Conservation (phyloP, 2,113 vertebrate species). For the Aldabrachelys gigantea region DNA sequence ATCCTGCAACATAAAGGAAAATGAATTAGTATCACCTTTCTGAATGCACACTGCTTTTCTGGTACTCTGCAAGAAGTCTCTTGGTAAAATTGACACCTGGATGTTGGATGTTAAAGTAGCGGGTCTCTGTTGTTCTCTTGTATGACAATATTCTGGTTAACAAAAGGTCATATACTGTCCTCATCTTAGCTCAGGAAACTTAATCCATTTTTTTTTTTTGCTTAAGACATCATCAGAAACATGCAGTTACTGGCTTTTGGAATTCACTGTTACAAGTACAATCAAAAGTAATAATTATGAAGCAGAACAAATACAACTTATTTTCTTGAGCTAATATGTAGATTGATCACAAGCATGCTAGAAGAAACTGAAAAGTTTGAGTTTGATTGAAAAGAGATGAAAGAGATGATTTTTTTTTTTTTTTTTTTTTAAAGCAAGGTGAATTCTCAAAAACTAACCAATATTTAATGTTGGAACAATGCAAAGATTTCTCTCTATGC, state of each 20-base stretch:
- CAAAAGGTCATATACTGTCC: not conserved
- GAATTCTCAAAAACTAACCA: not conserved
- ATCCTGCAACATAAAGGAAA: not conserved
- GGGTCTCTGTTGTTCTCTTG: not conserved
- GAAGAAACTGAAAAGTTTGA: not conserved
- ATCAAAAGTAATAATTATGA: not conserved
- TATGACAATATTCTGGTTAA: not conserved
- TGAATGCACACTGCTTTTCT: slow-evolving; percentile 23
- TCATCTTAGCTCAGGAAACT: not conserved
- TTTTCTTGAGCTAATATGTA: not conserved
- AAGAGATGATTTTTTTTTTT: not conserved
- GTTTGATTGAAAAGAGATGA: not conserved
- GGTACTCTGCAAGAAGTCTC: not conserved
- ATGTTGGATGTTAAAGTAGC: not conserved
- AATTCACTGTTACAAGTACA: slow-evolving; percentile 33
- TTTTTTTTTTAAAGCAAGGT: not conserved
- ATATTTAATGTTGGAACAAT: not conserved
- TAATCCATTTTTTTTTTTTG: not conserved
- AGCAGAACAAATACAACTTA: not conserved
- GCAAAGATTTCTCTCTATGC: not conserved
- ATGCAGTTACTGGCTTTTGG: not conserved
- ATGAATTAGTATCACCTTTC: not conserved
- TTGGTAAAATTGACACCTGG: not conserved
- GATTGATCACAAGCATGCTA: not conserved
- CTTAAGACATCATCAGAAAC: not conserved